Evolutionary conservation across 2,113 vertebrate species (phyloP), one percentile per base, ranked within the genome.

Genomic region (Ascaphus truei): DNA sequence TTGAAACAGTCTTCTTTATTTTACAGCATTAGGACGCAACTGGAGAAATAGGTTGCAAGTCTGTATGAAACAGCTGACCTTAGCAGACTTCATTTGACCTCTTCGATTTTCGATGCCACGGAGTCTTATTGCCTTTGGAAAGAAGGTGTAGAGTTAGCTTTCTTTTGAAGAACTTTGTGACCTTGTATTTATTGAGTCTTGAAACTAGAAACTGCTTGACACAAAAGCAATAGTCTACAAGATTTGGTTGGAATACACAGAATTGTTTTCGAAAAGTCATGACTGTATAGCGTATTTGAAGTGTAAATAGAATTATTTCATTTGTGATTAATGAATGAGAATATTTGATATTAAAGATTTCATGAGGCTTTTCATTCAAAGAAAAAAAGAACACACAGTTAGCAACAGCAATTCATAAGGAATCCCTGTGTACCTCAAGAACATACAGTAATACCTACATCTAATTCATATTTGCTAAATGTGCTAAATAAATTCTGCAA

Each of bases 171-270:
- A 39, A 41, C 67, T 71, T 61, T 1, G 0, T 1, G 8, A 39
- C 20, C 50, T 34, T 45, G 43, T 7, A 8, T 10, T 48, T 30
- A 15, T 53, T 61, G 57, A 71, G 67, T 61, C 56, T 71, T 61
- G 67, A 71, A 59, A 52, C 56, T 52, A 51, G 45, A 61, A 52
- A 48, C 67, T 30, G 47, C 31, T 33, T 71, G 67, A 71, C 67
- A 71, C 26, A 71, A 60, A 68, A 68, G 66, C 66, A 68, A 68
- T 68, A 50, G 55, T 29, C 45, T 27, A 52, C 56, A 52, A 71
- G 43, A 69, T 60, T 51, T 41, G 57, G 31, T 61, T 36, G 26
- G 45, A 71, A 52, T 52, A 47, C 26, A 16, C 31, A 61, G 66
- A 51, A 60, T 68, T 27, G 29, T 34, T 29, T 39, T 15, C 11